A percentile compares a stretch with the other conserved stretches of the same genome.
phyloP scores from a whole-genome alignment of 1,140 invertebrate species.

The Heliconius eleuchia region DNA sequence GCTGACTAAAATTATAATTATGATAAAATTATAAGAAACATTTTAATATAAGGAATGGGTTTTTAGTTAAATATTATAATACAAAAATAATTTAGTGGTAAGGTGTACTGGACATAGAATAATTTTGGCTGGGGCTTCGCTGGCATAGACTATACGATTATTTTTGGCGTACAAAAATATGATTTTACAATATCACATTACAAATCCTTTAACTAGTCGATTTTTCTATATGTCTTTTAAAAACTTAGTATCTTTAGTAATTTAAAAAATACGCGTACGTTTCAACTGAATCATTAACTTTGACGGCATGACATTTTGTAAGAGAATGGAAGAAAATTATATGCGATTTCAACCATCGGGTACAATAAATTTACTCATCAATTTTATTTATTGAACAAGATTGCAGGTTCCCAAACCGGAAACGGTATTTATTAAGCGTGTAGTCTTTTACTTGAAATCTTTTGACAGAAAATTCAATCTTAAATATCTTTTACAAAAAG shows the following conservation, averaged over 20 bases:
- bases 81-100: no score
- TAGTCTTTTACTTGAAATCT: not conserved
- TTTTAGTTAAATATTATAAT: not conserved
- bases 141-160: no score
- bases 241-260: no score
- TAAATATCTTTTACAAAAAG: not conserved
- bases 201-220: no score
- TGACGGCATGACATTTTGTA: not conserved
- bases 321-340: not conserved
- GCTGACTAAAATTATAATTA: slow-evolving; percentile 13
- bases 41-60: no score
- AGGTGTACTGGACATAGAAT: no score
- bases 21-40: not conserved
- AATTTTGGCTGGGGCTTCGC: no score
- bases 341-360: not conserved
- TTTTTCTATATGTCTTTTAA: no score
- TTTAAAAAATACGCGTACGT: no score
- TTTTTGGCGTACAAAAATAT: no score
- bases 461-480: not conserved
- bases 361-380: not conserved
- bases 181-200: no score
- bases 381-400: slow-evolving; percentile 4
- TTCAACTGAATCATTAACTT: no score
- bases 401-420: not conserved
- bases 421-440: not conserved